Percentiles rank a stretch among this genome's conserved stretches.
phyloP scores from a whole-genome alignment of 2,888 invertebrate genomes.

The Cephus sareptanus region DNA sequence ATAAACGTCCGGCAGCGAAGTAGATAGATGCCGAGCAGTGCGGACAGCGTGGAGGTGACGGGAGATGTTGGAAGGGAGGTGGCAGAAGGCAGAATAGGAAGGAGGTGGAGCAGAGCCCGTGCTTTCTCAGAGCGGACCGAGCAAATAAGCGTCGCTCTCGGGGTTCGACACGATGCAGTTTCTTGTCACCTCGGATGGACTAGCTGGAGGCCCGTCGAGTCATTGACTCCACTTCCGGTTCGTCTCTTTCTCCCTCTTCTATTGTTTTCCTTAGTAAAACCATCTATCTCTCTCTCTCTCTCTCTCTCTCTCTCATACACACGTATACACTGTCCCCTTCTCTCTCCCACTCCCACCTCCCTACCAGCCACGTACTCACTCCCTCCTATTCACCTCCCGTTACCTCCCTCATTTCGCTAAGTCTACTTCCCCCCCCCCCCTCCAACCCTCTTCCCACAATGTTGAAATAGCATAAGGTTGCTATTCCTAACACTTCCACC shows the following conservation, averaged over 20 bases:
- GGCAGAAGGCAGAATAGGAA: not conserved
- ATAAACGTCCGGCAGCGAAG: not conserved
- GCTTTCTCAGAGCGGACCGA: not conserved
- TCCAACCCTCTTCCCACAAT: not conserved
- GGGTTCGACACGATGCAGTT: slow-evolving; percentile 26
- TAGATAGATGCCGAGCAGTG: not conserved
- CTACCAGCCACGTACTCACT: slow-evolving; percentile 27
- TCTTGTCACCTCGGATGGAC: slow-evolving; percentile 46
- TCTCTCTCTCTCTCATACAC: slow-evolving; percentile 10
- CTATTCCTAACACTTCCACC: not conserved
- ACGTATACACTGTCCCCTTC: not conserved
- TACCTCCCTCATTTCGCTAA: not conserved
- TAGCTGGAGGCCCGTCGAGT: slow-evolving; percentile 38
- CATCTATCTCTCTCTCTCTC: slow-evolving; percentile 26
- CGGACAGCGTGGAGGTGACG: not conserved
- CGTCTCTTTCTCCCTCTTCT: slow-evolving; percentile 43
- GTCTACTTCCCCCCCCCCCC: not conserved
- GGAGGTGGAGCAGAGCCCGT: not conserved
- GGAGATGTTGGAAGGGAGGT: not conserved
- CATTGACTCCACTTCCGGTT: slow-evolving; percentile 60
- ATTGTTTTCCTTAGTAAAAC: slow-evolving; percentile 39
- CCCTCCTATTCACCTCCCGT: not conserved
- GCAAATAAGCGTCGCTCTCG: not conserved
- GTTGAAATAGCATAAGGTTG: not conserved
- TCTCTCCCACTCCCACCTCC: slow-evolving; percentile 17